Evolutionary conservation across 2,113 vertebrate genomes (phyloP), one percentile per base, ranked within the genome.

Genomic region (Podilymbus podiceps): DNA sequence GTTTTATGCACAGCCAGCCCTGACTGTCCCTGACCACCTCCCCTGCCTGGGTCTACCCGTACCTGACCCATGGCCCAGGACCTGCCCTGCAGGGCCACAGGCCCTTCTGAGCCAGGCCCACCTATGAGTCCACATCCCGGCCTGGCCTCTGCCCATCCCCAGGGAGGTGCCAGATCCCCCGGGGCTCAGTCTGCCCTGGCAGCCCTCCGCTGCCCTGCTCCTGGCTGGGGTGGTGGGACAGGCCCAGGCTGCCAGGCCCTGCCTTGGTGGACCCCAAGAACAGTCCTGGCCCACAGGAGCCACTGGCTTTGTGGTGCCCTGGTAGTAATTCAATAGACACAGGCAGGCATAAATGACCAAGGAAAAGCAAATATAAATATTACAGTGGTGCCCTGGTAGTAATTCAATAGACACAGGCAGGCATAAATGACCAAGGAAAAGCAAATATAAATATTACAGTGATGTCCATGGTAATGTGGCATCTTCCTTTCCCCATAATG

Each of bases 71-170:
- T 42, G 42, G 42, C 42, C 42, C 42, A 42, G 42, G 42, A 42
- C 42, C 42, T 42, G 42, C 42, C 42, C 42, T 67, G 27, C 31
- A 25, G 1, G 2, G 33, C 22, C 24, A n/a, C 11, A 18, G 23
- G 21, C 20, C 17, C 8, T 59, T 50, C 16, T 0, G 1, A 50
- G 42, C 38, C 3, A 2, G 23, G 12, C 21, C 12, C 8, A 38
- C 4, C 19, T 2, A 1, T 55, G 15, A 73, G 15, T 14, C 18
- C 8, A 3, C 3, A 2, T 25, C 21, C 40, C 0, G 0, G 8
- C 11, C n/a, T 50, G 42, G 5, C 31, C 25, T 62, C 40, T 66
- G 28, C 46, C 18, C 6, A 4, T 53, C 33, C 60, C 31, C 35
- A 22, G 3, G 23, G 30, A 82, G 64, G 18, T 31, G 7, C 9